Conservation (phyloP, 2,797 vertebrate genomes). For the Neosilurus mollespiculum region DNA sequence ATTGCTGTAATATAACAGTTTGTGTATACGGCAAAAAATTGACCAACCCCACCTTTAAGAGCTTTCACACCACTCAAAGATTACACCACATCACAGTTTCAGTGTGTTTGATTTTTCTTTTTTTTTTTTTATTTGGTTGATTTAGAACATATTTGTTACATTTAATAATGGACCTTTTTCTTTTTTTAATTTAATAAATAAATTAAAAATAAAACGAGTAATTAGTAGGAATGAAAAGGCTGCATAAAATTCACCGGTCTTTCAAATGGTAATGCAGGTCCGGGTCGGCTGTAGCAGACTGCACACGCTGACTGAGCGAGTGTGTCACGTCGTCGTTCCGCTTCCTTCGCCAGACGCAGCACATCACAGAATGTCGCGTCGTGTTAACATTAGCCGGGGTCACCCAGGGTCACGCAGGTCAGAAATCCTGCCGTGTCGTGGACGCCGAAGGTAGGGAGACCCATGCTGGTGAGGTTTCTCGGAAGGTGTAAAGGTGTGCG, state of each 20-base stretch:
- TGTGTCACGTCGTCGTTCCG: constrained; percentile 5
- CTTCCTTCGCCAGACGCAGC: constrained; percentile 1
- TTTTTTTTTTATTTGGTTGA: neutral
- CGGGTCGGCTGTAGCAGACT: constrained; percentile 1
- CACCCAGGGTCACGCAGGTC: constrained; percentile 33
- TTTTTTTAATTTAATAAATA: neutral
- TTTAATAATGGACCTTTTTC: constrained; percentile 10
- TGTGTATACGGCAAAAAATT: no score
- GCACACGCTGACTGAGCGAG: constrained; percentile 26
- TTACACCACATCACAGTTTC: neutral
- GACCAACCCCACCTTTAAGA: neutral
- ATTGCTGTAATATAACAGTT: no score
- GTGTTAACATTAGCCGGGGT: constrained; percentile 43
- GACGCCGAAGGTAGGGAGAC: neutral
- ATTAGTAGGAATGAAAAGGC: neutral
- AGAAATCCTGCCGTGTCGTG: constrained; percentile 6
- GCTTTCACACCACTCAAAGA: neutral
- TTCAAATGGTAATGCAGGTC: constrained; percentile 6
- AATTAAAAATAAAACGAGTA: neutral
- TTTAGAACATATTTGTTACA: neutral
- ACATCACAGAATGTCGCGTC: constrained; percentile 24
- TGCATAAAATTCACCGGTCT: neutral
- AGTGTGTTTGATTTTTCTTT: neutral
- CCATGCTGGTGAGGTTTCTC: neutral
- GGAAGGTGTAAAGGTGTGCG: neutral